phyloP scores from a whole-genome alignment of 2,113 vertebrate species.

The Cervus canadensis region DNA sequence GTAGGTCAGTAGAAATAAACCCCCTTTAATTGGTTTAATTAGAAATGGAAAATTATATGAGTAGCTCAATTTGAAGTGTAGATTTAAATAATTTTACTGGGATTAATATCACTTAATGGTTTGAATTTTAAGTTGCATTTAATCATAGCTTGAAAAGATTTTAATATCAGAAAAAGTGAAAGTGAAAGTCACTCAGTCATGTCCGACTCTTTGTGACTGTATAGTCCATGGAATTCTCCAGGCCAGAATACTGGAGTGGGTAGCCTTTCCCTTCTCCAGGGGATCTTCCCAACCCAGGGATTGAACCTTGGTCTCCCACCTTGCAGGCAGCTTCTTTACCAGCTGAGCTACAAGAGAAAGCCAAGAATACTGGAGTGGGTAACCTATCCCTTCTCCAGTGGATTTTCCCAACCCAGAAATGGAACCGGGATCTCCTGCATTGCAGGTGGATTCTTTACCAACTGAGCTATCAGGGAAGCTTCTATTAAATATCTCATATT shows the following conservation, averaged over 20 bases:
- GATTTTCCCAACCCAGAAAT: neutral
- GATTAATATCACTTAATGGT: slow-evolving; percentile 31
- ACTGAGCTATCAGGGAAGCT: neutral
- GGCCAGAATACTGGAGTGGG: neutral
- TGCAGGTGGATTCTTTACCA: neutral
- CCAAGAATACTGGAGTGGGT: neutral
- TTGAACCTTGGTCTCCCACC: neutral
- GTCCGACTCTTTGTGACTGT: neutral
- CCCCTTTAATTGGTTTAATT: slow-evolving; percentile 47
- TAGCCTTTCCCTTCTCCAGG: neutral
- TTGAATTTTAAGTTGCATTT: slow-evolving; percentile 43
- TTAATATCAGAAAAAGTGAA: neutral
- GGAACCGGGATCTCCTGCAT: neutral
- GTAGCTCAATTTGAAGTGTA: slow-evolving; percentile 23
- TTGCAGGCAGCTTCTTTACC: neutral
- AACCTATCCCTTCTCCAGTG: neutral
- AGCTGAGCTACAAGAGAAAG: neutral
- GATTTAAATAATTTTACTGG: slow-evolving; percentile 50
- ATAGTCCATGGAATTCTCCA: neutral
- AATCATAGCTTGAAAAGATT: slow-evolving; percentile 6
- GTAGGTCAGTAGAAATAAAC: slow-evolving; percentile 37
- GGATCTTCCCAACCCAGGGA: neutral
- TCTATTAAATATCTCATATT: neutral
- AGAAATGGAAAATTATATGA: slow-evolving; percentile 27
- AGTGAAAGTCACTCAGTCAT: neutral